phyloP scores from a whole-genome alignment of 2,888 invertebrate species.

The Nowickia ferox region DNA sequence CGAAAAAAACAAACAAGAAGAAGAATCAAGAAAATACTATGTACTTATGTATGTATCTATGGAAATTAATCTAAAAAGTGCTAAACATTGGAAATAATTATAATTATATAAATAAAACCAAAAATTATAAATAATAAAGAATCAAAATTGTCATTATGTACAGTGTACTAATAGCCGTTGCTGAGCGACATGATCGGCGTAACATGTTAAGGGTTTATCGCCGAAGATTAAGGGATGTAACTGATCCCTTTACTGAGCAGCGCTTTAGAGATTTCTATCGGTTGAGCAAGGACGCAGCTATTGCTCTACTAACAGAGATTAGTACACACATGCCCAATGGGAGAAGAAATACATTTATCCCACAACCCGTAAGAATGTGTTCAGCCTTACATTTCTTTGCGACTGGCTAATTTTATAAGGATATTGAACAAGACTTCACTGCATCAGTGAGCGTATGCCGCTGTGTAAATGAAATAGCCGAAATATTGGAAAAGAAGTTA shows the following conservation, averaged over 20 bases:
- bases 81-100: too few species aligned
- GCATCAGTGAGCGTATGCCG: conserved; percentile 29
- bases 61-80: too few species aligned
- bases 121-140: too few species aligned
- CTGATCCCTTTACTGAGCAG: not conserved
- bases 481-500: conserved; percentile 12
- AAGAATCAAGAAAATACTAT: too few species aligned
- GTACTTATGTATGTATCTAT: too few species aligned
- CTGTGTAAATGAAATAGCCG: conserved; percentile 2
- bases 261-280: too few species aligned
- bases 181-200: not conserved
- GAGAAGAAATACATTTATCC: not conserved
- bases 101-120: too few species aligned
- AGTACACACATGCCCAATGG: conserved; percentile 6
- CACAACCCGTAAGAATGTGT: conserved; percentile 21
- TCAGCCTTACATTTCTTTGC: conserved; percentile 27
- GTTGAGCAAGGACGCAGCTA: too few species aligned
- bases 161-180: too few species aligned
- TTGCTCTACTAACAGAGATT: too few species aligned
- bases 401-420: conserved; percentile 26
- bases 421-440: conserved; percentile 37
- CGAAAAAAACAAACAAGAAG: too few species aligned
- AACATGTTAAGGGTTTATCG: conserved; percentile 25
- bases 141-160: too few species aligned
- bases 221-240: not conserved